phyloP scores from a whole-genome alignment of 2,888 invertebrate genomes.

The Campoletis raptor region DNA sequence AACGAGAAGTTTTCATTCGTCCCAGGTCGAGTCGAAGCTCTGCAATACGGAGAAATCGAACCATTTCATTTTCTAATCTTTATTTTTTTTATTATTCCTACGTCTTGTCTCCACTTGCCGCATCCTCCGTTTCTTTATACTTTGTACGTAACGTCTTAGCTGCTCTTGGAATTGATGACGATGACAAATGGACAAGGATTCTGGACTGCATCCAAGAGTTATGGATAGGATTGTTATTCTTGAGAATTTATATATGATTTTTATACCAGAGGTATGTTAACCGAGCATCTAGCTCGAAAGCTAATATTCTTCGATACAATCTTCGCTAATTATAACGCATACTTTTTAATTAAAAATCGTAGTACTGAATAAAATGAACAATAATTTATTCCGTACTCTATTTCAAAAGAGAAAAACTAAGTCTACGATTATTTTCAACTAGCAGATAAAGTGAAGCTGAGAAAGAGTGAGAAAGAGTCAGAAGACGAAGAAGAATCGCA shows the following conservation, averaged over 20 bases:
- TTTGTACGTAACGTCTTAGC: conserved; percentile 2
- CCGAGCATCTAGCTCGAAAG: not conserved
- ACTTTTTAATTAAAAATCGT: not conserved
- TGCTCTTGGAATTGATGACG: conserved; percentile 30
- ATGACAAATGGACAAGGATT: conserved; percentile 35
- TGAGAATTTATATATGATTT: not conserved
- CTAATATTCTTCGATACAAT: not conserved
- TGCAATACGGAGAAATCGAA: not conserved
- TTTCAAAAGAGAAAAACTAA: not conserved
- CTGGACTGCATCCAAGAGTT: conserved; percentile 4
- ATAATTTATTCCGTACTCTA: not conserved
- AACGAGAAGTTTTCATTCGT: conserved; percentile 4
- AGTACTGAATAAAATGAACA: not conserved
- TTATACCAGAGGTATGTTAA: not conserved
- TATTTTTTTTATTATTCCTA: conserved; percentile 9
- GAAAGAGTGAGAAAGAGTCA: not conserved
- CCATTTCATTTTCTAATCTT: conserved; percentile 11
- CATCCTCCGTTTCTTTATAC: not conserved
- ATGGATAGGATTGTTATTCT: not conserved
- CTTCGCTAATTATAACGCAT: not conserved
- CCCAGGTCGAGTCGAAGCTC: not conserved
- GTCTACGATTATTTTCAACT: conserved; percentile 2
- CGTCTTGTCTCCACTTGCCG: not conserved
- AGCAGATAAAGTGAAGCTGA: conserved; percentile 24
- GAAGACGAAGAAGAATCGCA: conserved; percentile 41